A percentile compares a stretch with the other conserved stretches of the same genome.
phyloP scores from a whole-genome alignment of 2,797 vertebrate species.

The Ctenopoma kingsleyae region DNA sequence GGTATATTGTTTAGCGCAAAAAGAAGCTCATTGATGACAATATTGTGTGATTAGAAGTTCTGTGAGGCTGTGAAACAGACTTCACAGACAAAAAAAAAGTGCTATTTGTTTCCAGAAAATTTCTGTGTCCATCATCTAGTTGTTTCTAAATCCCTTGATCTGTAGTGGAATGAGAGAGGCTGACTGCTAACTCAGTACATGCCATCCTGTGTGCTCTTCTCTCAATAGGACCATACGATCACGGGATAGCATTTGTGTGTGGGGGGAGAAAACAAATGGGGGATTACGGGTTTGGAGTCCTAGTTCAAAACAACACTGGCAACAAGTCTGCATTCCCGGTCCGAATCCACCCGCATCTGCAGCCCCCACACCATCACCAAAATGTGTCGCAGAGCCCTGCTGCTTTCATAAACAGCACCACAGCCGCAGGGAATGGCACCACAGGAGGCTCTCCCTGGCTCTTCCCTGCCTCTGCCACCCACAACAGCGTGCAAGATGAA shows the following conservation, averaged over 20 bases:
- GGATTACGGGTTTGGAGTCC: slow-evolving; percentile 99
- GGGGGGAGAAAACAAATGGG: slow-evolving; percentile 96
- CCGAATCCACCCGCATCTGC: slow-evolving; percentile 98
- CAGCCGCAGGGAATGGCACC: slow-evolving; percentile 96
- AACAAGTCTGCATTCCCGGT: slow-evolving; percentile 99
- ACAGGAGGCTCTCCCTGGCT: slow-evolving; percentile 97
- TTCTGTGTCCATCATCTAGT: slow-evolving; percentile 30
- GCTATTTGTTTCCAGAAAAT: slow-evolving; percentile 38
- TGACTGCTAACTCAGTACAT: slow-evolving; percentile 73
- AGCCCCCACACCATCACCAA: slow-evolving; percentile 97
- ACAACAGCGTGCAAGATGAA: slow-evolving; percentile 99
- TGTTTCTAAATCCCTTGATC: slow-evolving; percentile 59
- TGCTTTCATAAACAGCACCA: slow-evolving; percentile 98
- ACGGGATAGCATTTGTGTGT: slow-evolving; percentile 85
- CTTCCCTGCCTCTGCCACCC: slow-evolving; percentile 94
- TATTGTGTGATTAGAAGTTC: slow-evolving; percentile 42
- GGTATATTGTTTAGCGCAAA: slow-evolving; percentile 32
- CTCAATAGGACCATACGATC: slow-evolving; percentile 84
- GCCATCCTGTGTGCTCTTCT: slow-evolving; percentile 75
- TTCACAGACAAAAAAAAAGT: background rate
- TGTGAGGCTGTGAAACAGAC: slow-evolving; percentile 30
- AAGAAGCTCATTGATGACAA: slow-evolving; percentile 47
- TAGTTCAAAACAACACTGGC: slow-evolving; percentile 99
- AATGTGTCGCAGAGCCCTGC: slow-evolving; percentile 96
- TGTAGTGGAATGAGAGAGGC: slow-evolving; percentile 40